Evolutionary conservation across 2,113 vertebrate genomes (phyloP).

Genomic region (Urocynchramus pylzowi): DNA sequence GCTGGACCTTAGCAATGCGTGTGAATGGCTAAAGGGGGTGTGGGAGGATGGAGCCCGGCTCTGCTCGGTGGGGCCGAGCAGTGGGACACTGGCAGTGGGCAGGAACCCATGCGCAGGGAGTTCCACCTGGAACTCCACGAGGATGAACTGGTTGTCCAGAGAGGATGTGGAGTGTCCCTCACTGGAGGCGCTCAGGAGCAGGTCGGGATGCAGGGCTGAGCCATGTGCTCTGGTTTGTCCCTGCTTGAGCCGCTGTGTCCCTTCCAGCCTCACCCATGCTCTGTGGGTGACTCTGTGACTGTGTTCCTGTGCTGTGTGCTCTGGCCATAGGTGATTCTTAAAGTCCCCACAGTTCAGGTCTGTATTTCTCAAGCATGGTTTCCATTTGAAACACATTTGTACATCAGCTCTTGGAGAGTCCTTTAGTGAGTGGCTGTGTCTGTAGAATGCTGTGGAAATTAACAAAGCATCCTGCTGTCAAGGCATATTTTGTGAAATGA

Average conservation of each 20-base stretch:
- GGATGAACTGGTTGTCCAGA: background rate
- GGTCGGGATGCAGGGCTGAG: background rate
- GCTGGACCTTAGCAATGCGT: background rate
- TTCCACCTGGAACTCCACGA: background rate
- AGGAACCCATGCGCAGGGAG: background rate
- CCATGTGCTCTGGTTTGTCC: background rate
- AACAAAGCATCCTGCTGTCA: background rate
- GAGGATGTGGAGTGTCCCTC: background rate
- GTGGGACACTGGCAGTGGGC: background rate
- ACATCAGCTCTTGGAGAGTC: background rate
- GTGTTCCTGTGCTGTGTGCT: too few species aligned
- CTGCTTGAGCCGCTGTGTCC: background rate
- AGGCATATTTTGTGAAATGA: background rate
- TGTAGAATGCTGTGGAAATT: background rate
- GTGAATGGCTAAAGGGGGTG: too few species aligned
- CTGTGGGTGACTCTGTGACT: background rate
- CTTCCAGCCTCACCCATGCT: background rate
- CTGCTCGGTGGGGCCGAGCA: background rate
- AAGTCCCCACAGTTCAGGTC: background rate
- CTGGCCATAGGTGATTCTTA: accelerated
- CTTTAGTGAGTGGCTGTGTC: background rate
- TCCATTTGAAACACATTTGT: background rate
- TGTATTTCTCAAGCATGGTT: background rate
- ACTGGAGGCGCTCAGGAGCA: background rate
- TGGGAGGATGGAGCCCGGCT: background rate